These are phyloP conservation scores for Rhegmatorhina hoffmannsi DNA, from an alignment of 2,113 vertebrate genomes.

Conservation along the genomic window DNA sequence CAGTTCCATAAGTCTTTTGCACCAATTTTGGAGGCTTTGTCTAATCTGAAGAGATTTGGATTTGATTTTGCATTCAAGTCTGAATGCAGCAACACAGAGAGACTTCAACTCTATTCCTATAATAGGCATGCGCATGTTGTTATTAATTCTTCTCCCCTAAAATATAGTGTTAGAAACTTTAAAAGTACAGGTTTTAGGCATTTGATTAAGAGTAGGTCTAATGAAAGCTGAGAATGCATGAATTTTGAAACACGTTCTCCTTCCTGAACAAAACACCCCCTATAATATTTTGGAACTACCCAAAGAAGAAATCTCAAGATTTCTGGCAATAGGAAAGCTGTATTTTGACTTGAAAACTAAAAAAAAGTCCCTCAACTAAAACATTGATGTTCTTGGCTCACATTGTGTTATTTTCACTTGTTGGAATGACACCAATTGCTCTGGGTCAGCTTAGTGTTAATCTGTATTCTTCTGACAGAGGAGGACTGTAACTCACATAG, in stretches of 20 bases:
- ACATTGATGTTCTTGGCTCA: not conserved
- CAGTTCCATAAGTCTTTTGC: not conserved
- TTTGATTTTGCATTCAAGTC: not conserved
- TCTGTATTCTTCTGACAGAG: not conserved
- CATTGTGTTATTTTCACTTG: not conserved
- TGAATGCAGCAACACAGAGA: not conserved
- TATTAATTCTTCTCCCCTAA: not conserved
- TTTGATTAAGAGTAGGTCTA: not conserved
- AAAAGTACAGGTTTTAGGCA: not conserved
- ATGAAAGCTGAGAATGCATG: not conserved
- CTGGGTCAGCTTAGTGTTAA: not conserved
- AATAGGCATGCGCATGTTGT: not conserved
- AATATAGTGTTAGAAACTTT: not conserved
- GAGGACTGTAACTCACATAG: not conserved
- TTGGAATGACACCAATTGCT: not conserved
- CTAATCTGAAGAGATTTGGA: not conserved
- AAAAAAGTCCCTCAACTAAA: not conserved
- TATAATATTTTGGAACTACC: not conserved
- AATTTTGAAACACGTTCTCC: not conserved
- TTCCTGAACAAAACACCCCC: not conserved
- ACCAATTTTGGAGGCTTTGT: not conserved
- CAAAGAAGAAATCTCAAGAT: not conserved
- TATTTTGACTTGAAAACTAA: not conserved
- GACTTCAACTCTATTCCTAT: not conserved
- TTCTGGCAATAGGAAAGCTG: not conserved